A percentile compares a stretch with the other conserved stretches of the same genome.
phyloP scores from a whole-genome alignment of 2,888 invertebrate species.

The Synergus laeviventris region DNA sequence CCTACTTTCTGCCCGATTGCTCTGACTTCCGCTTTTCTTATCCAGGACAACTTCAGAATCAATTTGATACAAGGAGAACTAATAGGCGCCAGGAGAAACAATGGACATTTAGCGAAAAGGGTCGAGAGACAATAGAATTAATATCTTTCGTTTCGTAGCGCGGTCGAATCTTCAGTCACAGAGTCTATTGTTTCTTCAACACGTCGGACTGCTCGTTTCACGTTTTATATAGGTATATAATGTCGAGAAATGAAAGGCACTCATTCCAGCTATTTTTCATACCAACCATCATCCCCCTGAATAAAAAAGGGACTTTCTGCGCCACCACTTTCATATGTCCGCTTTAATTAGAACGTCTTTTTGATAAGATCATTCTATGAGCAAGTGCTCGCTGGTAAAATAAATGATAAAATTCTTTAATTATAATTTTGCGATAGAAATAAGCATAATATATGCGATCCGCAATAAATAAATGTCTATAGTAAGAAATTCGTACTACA shows the following conservation, averaged over 20 bases:
- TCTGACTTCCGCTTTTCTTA: conserved; percentile 19
- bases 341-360: conserved; percentile 2
- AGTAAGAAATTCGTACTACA: not conserved
- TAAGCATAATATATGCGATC: not conserved
- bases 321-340: not conserved
- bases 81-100: conserved; percentile 28
- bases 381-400: not conserved
- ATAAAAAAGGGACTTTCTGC: conserved; percentile 15
- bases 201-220: conserved; percentile 23
- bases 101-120: conserved; percentile 33
- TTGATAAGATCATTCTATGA: not conserved
- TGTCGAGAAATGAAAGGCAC: conserved; percentile 22
- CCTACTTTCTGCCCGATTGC: conserved; percentile 22
- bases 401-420: not conserved
- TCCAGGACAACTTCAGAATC: conserved; percentile 30
- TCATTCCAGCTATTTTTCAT: conserved; percentile 3
- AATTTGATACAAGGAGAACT: conserved; percentile 38
- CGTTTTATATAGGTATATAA: conserved; percentile 34
- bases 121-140: conserved; percentile 41
- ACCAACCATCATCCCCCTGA: not conserved
- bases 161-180: conserved; percentile 29
- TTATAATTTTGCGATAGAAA: not conserved
- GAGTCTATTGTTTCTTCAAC: conserved; percentile 46
- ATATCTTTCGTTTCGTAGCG: conserved; percentile 36
- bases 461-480: not conserved